Base-by-base conservation (phyloP, 1,140 invertebrate genomes). In the Lineus longissimus region DNA sequence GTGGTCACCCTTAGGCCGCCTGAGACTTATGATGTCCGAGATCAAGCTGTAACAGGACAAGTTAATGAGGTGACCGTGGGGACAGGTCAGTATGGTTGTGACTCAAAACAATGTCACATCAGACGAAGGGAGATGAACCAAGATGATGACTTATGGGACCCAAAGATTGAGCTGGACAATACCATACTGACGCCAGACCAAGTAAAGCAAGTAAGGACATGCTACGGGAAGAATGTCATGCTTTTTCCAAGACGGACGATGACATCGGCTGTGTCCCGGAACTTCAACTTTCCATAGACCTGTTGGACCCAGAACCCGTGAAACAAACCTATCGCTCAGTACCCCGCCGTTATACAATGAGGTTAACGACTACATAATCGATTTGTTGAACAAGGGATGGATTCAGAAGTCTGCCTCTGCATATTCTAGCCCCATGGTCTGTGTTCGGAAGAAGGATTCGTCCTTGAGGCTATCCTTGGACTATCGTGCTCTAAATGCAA, bases 401-500 rank as follows among this genome's bases (percentile, higher is more conserved):
- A 63, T 70, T 7, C 23, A 45, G 2, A 57, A 59, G 17, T 62
- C 60, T 6, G 60, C 40, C 1, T 61, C 57, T 2, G 1, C 55
- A 2, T 68, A 62, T 27, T 43, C 60, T 2, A 55, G 36, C 1
- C 65, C 62, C 1, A 55, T 72, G 1, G 68, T 72, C 64, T 66
- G 0, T 6, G 66, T 6, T 55, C 63, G 33, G 66, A 36, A 36
- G 15, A 36, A 62, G 27, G 62, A 70, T n/a, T 31, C 36, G 19
- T 62, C 9, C 6, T 30, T 70, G 25, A 55, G 66, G 9, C 36
- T 72, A 11, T 72, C 65, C 60, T 19, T 70, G 1, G 70, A 70
- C 40, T 72, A 64, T 60, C 30, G 69, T 1, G 4, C 23, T 9
- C 0, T 70, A 9, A 66, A 67, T 27, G 7, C n/a, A 19, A 62